Base-by-base conservation (phyloP, 1,140 invertebrate species). In the Megathymus violae region DNA sequence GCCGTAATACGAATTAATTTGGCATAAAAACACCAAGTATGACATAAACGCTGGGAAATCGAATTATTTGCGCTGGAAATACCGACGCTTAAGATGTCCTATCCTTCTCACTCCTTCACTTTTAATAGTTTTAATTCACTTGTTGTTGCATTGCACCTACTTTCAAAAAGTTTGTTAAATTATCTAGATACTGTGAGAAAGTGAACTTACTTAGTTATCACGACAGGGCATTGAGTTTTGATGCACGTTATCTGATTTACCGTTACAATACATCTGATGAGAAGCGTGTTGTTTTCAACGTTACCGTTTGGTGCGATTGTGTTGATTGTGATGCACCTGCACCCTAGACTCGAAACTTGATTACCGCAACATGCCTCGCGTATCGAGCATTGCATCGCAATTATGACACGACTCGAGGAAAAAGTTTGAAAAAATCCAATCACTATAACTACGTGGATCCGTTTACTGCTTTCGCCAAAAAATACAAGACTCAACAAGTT, bases 161-260 rank as follows among this genome's bases (percentile, higher is more conserved):
- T 90, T 89, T 88, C 83, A 86, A 88, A 85, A 86, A 76, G 34
- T 74, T 76, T 63, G 64, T 31, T 31, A 80, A 71, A 81, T 82
- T 82, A 78, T 74, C 64, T 81, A 74, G 85, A 82, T 75, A 77
- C 68, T 85, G 71, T 88, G 83, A 85, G 79, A 88, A 88, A 86
- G 85, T 84, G 76, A 83, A 77, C 67, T 71, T 77, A 69, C 75
- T 78, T 75, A 78, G 78, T 76, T 82, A 76, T 70, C 76, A 76
- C 76, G 69, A 65, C 61, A 52, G 62, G 71, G 62, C 65, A 71
- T 75, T 51, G 63, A 61, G 51, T 69, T 71, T 69, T 62, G 71
- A 63, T 74, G 52, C 61, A 64, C 71, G 64, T 78, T 82, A 81
- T 76, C 76, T 69, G 74, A 75, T 83, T 78, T 85, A 88, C 84